Evolutionary conservation across 2,113 vertebrate genomes (phyloP), one percentile per base, ranked within the genome.

Genomic region (Dicaeum eximium): DNA sequence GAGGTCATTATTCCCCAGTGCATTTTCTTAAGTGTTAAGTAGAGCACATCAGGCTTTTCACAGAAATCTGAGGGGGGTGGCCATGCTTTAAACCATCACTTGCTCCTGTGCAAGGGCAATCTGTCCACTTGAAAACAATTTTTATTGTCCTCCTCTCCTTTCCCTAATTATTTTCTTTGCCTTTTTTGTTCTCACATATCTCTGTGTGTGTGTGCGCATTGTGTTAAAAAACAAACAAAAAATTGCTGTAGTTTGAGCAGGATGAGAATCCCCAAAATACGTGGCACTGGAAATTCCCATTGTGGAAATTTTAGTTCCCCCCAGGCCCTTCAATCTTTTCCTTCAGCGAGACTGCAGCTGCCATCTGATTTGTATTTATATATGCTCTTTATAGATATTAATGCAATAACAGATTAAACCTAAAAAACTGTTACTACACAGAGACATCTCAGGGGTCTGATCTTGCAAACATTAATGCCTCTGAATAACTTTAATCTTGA

Each of bases 311-410:
- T 69, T 16, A 58, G 62, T 73, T 82, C 19, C 42, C 58, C 72
- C 53, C 15, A 28, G 57, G 58, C 75, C 80, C 65, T 92, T 53
- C 77, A 71, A 18, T 88, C 90, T 83, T 83, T 64, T 85, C 10
- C 85, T 82, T 95, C 80, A 77, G 62, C 25, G 30, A 81, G 88
- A 5, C 77, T 86, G 92, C 90, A 95, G 92, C 94, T 96, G 94
- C 92, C 69, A 88, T 94, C 94, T 97, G 94, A 97, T 96, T 95
- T 96, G 86, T 96, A 96, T 97, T 95, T 94, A 93, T 96, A 71
- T 95, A 88, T 94, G 92, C 94, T 92, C 88, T 96, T 93, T 96
- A 93, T 95, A 96, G 94, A 96, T 96, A 94, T 94, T 96, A 96
- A 96, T 96, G 90, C 94, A 97, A 93, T 94, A 96, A 88, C 90